Evolutionary conservation across 1,140 invertebrate species (phyloP).

Genomic region (Cecropterus lyciades): DNA sequence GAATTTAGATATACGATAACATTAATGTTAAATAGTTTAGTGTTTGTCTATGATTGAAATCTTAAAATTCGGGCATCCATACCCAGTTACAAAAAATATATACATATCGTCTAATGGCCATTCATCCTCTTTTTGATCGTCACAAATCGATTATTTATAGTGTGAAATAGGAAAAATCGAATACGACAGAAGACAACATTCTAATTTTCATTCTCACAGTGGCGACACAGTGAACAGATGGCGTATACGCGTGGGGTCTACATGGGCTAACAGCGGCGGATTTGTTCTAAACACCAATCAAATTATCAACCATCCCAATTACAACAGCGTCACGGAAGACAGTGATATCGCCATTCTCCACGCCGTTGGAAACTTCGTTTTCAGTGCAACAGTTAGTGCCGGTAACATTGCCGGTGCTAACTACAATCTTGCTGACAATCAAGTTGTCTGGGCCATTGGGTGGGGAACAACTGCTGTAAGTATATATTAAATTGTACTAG

Average conservation of each 20-base stretch:
- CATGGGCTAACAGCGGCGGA: constrained; percentile 38
- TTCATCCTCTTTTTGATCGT: too few relatives aligned
- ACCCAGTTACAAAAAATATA: too few relatives aligned
- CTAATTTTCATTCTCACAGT: not conserved
- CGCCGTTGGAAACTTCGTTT: constrained; percentile 53
- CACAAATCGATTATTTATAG: too few relatives aligned
- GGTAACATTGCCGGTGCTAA: constrained; percentile 41
- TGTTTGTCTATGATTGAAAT: too few relatives aligned
- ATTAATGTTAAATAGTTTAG: too few relatives aligned
- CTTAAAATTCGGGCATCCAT: too few relatives aligned
- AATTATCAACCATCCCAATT: constrained; percentile 33
- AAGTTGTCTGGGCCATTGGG: constrained; percentile 45
- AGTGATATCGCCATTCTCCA: constrained; percentile 47
- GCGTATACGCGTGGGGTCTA: constrained; percentile 40
- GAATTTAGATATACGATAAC: too few relatives aligned
- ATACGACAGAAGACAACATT: too few relatives aligned
- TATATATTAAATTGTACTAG: constrained; percentile 7
- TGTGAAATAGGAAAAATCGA: too few relatives aligned
- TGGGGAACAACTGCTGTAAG: constrained; percentile 47
- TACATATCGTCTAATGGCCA: too few relatives aligned
- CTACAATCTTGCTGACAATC: constrained; percentile 44
- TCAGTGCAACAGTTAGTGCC: constrained; percentile 34
- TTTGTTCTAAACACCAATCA: constrained; percentile 8
- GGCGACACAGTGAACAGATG: not conserved
- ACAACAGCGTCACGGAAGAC: constrained; percentile 17